Conservation (phyloP, 2,113 vertebrate genomes). For the Pagrus major region DNA sequence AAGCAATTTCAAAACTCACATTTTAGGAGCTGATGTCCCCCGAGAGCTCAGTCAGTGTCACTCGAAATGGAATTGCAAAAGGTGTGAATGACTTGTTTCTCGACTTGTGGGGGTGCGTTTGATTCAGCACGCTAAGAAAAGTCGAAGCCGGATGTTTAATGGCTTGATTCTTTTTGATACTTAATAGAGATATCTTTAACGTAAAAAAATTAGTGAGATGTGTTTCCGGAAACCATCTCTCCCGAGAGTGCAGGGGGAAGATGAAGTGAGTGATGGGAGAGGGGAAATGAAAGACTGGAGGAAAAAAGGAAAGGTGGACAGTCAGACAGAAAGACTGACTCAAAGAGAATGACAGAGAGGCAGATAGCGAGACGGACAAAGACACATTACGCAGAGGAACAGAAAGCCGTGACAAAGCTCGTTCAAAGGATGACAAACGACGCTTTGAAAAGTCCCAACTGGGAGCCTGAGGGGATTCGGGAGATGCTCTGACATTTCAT, state of each 20-base stretch:
- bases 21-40: slow-evolving; percentile 5
- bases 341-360: slow-evolving; percentile 29
- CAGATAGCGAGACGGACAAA: slow-evolving; percentile 34
- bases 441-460: slow-evolving; percentile 38
- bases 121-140: background rate
- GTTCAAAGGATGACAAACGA: slow-evolving; percentile 41
- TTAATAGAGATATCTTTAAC: background rate
- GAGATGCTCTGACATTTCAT: background rate
- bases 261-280: slow-evolving; percentile 31
- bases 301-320: background rate
- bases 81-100: background rate
- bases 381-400: slow-evolving; percentile 31
- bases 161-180: background rate
- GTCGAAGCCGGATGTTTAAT: background rate
- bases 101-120: background rate
- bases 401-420: slow-evolving; percentile 22
- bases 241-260: background rate
- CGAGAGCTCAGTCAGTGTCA: slow-evolving; percentile 4
- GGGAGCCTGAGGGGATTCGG: slow-evolving; percentile 12
- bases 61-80: background rate
- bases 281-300: slow-evolving; percentile 9
- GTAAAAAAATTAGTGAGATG: background rate
- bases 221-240: slow-evolving; percentile 5
- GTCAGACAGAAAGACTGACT: slow-evolving; percentile 20
- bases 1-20: slow-evolving; percentile 38